Evolutionary conservation across 2,888 invertebrate genomes (phyloP), one percentile per base, ranked within the genome.

Genomic region (Piscicola geometra): DNA sequence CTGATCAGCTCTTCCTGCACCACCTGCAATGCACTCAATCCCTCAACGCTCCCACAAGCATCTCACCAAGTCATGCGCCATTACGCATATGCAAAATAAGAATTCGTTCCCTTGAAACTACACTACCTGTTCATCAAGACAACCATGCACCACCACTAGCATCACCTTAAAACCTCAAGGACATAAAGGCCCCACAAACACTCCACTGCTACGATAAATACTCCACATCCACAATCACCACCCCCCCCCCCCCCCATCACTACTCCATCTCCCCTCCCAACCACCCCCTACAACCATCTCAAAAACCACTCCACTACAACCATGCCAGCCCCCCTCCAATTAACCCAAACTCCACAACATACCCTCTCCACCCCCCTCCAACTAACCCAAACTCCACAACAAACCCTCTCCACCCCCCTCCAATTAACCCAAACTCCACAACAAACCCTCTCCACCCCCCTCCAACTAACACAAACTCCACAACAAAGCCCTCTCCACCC

Each of bases 1-100:
- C 94, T 93, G 82, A 99, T 99, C 79, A 99, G 89, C 86, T 99
- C 98, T 84, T 94, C 93, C 87, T 99, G 98, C 71, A 99, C 92
- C 76, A 98, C 86, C 84, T 85, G 79, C 12, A 80, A 52, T 28
- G 21, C 35, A 73, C 25, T 25, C 21, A 64, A 75, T 33, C 67
- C 32, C 33, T 15, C 25, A 33, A 32, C n/a, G n/a, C n/a, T n/a
- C n/a, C n/a, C n/a, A n/a, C n/a, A n/a, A n/a, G n/a, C n/a, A n/a
- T n/a, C n/a, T n/a, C n/a, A n/a, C n/a, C n/a, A n/a, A n/a, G n/a
- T n/a, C n/a, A n/a, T n/a, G n/a, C n/a, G n/a, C n/a, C n/a, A n/a
- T n/a, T n/a, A n/a, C n/a, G n/a, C n/a, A n/a, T n/a, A n/a, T n/a
- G n/a, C n/a, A n/a, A n/a, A n/a, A n/a, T n/a, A n/a, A n/a, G n/a